Evolutionary conservation across 1,140 invertebrate genomes (phyloP).

Genomic region (Anadara kagoshimensis): DNA sequence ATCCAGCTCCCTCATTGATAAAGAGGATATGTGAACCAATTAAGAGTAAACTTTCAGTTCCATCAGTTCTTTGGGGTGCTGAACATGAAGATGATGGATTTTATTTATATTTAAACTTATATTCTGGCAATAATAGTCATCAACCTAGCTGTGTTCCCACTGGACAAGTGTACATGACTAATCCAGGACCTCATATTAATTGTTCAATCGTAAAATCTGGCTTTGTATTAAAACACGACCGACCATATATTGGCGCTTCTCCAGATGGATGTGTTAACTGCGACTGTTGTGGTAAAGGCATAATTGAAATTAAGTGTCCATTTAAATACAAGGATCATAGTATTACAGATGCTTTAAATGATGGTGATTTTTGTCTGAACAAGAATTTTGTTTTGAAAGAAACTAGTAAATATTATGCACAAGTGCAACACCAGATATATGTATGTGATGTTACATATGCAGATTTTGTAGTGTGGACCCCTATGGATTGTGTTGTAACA

Average conservation of each 20-base stretch:
- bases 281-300: slow-evolving; percentile 10
- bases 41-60: background rate
- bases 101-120: background rate
- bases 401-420: no score
- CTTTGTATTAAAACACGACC: background rate
- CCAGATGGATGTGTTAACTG: background rate
- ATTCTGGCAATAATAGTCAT: background rate
- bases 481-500: no score
- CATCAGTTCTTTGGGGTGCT: no score
- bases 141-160: background rate
- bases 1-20: background rate
- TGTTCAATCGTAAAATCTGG: background rate
- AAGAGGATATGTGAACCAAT: background rate
- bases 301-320: no score
- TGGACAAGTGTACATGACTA: background rate
- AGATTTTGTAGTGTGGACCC: no score
- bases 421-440: no score
- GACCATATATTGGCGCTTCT: background rate
- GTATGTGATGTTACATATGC: no score
- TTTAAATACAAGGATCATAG: no score
- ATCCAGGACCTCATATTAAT: background rate
- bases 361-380: no score
- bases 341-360: no score
- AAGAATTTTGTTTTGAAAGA: no score
- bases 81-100: no score